Percentiles rank a stretch among this genome's conserved stretches.
phyloP scores from a whole-genome alignment of 1,140 invertebrate genomes.

The Drosophila kanapiae region DNA sequence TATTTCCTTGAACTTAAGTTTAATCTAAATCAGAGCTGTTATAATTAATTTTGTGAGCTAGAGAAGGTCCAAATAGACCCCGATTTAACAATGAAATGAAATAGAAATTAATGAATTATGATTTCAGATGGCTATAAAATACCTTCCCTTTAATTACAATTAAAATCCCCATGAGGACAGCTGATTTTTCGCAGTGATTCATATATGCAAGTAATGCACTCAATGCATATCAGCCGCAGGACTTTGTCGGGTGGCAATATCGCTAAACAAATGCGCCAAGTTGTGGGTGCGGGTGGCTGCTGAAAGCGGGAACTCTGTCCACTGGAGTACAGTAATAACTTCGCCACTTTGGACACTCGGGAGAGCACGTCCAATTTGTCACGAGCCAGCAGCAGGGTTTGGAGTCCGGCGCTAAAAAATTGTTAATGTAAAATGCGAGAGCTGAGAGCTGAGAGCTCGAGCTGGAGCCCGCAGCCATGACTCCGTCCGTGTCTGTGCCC shows the following conservation, averaged over 20 bases:
- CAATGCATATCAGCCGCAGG: constrained; percentile 71
- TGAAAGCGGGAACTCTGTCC: constrained; percentile 5
- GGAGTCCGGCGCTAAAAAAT: constrained; percentile 40
- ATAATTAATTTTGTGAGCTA: too few relatives aligned
- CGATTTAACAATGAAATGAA: too few relatives aligned
- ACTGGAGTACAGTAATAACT: constrained; percentile 64
- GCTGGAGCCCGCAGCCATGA: constrained; percentile 4
- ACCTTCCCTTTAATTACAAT: background rate
- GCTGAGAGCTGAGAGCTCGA: background rate
- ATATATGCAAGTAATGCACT: constrained; percentile 68
- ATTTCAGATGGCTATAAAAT: background rate
- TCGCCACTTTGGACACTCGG: constrained; percentile 64
- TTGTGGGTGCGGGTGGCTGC: background rate
- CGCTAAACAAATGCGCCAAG: constrained; percentile 67
- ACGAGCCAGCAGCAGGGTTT: constrained; percentile 37
- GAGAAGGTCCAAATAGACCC: too few relatives aligned
- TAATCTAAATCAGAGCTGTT: too few relatives aligned
- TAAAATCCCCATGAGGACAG: background rate
- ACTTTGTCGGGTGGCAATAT: constrained; percentile 54
- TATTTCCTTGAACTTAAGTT: too few relatives aligned
- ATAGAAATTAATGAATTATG: background rate
- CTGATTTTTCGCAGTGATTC: constrained; percentile 10
- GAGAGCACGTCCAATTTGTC: constrained; percentile 77
- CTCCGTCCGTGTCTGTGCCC: constrained; percentile 5
- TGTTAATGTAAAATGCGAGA: constrained; percentile 56